Evolutionary conservation across 2,113 vertebrate species (phyloP).

Genomic region (Laterallus jamaicensis): DNA sequence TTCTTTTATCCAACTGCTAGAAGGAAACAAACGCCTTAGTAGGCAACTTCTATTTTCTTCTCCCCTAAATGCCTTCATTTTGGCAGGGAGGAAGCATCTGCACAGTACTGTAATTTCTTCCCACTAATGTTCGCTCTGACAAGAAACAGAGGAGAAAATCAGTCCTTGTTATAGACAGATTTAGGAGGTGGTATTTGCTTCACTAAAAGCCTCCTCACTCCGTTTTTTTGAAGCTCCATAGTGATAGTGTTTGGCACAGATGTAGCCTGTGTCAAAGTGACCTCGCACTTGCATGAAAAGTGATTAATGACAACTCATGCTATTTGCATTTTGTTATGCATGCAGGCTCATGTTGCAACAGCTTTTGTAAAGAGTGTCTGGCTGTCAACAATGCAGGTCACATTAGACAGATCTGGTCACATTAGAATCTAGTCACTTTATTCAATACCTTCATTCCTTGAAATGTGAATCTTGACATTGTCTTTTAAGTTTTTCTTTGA

Average conservation of each 20-base stretch:
- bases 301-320: neutral
- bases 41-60: slow-evolving; percentile 51
- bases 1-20: neutral
- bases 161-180: slow-evolving; percentile 3
- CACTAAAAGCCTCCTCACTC: neutral
- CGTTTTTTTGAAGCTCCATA: neutral
- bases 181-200: slow-evolving; percentile 18
- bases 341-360: neutral
- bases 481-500: slow-evolving; percentile 6
- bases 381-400: neutral
- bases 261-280: neutral
- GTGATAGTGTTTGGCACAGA: neutral
- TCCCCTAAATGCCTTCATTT: slow-evolving; percentile 25
- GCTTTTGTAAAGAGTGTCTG: neutral
- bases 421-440: neutral
- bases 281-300: neutral
- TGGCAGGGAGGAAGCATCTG: slow-evolving; percentile 36
- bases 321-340: neutral
- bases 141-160: slow-evolving; percentile 17
- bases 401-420: neutral
- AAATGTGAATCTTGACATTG: neutral
- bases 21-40: slow-evolving; percentile 42
- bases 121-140: slow-evolving; percentile 7
- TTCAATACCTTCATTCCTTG: neutral
- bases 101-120: slow-evolving; percentile 45